These are phyloP conservation scores for Rhabditoides inermis DNA, from an alignment of 2,888 invertebrate species.

Conservation along the genomic window DNA sequence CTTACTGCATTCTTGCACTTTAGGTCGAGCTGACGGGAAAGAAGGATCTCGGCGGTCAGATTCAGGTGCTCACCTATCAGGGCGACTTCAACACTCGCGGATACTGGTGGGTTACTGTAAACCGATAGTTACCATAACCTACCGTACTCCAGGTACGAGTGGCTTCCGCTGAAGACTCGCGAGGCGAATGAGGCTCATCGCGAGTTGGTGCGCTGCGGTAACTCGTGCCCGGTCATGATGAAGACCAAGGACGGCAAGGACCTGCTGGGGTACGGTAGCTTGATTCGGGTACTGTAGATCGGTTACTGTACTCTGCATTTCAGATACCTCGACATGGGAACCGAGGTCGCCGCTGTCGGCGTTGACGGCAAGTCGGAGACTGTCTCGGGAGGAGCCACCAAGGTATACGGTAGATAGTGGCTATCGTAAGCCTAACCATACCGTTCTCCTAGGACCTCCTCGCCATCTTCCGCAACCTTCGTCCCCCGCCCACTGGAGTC, in stretches of 20 bases:
- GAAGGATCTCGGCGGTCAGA: constrained; percentile 33
- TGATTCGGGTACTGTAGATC: no score
- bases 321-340: constrained; percentile 29
- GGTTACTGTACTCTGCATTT: no score
- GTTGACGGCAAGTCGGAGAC: constrained; percentile 26
- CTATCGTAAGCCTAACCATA: no score
- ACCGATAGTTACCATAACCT: background rate
- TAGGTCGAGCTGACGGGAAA: constrained; percentile 29
- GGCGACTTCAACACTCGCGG: constrained; percentile 28
- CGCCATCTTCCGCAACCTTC: constrained; percentile 33
- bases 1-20: background rate
- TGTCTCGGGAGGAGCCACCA: constrained; percentile 22
- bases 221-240: constrained; percentile 31
- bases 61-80: constrained; percentile 35
- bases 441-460: constrained; percentile 21
- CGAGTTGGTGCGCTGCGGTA: constrained; percentile 26
- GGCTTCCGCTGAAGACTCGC: constrained; percentile 27
- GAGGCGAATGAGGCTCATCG: constrained; percentile 15
- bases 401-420: constrained; percentile 7
- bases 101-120: constrained; percentile 10
- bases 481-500: constrained; percentile 31
- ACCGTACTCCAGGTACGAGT: constrained; percentile 28
- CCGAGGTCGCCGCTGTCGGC: constrained; percentile 27
- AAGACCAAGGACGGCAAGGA: constrained; percentile 24
- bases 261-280: no score